Evolutionary conservation across 2,113 vertebrate species (phyloP).

Genomic region (Mustela nigripes): DNA sequence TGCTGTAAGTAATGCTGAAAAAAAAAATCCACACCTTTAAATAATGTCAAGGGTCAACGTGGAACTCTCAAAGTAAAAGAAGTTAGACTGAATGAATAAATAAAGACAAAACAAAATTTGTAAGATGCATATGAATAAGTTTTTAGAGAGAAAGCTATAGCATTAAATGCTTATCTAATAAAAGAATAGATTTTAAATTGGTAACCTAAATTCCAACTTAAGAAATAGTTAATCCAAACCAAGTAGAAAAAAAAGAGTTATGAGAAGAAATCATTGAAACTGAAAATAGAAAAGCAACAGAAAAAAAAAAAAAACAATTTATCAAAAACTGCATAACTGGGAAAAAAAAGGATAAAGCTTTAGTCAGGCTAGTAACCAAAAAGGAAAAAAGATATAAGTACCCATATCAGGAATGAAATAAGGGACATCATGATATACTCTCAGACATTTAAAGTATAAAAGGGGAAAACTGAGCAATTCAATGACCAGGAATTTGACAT

Average conservation of each 20-base stretch:
- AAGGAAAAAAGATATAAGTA: neutral
- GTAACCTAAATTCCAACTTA: neutral
- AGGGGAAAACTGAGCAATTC: neutral
- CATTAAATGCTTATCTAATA: constrained; percentile 14
- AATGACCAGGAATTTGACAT: neutral
- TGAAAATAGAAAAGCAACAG: constrained; percentile 19
- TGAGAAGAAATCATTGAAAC: neutral
- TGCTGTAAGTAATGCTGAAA: neutral
- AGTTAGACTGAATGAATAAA: neutral
- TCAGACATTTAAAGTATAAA: neutral
- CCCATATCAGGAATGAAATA: neutral
- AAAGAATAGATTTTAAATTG: neutral
- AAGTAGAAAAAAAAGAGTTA: neutral
- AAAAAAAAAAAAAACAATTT: neutral
- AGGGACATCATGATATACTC: neutral
- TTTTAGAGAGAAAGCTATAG: neutral
- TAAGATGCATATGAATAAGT: neutral
- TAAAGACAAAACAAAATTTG: neutral
- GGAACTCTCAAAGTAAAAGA: neutral
- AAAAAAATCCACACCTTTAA: neutral
- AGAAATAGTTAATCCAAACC: neutral
- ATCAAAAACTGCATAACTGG: neutral
- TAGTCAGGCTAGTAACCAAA: neutral
- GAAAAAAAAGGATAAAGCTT: neutral
- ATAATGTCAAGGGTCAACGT: neutral